Percentiles rank a stretch among this genome's conserved stretches.
Conservation (phyloP, 1,140 invertebrate species). For the Tetramorium alpestre region DNA sequence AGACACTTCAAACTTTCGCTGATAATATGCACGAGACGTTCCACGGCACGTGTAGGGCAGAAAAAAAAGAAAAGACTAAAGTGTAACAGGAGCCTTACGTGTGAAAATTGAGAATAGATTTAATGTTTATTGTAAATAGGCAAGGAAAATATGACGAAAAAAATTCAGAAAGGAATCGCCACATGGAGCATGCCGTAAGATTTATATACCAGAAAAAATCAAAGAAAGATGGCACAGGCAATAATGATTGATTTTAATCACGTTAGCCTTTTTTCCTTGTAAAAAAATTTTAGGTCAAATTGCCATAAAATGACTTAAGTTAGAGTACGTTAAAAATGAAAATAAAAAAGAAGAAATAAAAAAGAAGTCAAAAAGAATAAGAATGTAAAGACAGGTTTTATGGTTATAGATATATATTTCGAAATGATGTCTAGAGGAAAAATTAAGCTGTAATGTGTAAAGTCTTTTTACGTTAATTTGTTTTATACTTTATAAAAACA, state of each 20-base stretch:
- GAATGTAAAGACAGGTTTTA: background rate
- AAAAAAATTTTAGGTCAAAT: background rate
- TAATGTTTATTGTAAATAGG: background rate
- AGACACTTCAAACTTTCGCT: background rate
- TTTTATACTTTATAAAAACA: background rate
- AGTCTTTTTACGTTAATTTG: background rate
- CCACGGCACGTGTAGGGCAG: background rate
- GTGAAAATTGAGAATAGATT: background rate
- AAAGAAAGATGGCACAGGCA: background rate
- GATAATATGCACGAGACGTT: background rate
- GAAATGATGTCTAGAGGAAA: background rate
- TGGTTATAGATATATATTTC: background rate
- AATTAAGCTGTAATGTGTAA: background rate
- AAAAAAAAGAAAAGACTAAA: background rate
- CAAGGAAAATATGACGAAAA: background rate
- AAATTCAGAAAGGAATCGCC: background rate
- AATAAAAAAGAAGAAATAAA: background rate
- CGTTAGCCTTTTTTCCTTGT: background rate
- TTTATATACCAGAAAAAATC: background rate
- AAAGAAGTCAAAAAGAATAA: background rate
- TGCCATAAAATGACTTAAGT: background rate
- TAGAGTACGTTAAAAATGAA: background rate
- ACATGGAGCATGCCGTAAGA: background rate
- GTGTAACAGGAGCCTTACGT: background rate
- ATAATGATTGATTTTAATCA: background rate